These are phyloP conservation scores for Drosophila nr. perissopoda DNA, from an alignment of 2,888 invertebrate genomes.

Conservation along the genomic window DNA sequence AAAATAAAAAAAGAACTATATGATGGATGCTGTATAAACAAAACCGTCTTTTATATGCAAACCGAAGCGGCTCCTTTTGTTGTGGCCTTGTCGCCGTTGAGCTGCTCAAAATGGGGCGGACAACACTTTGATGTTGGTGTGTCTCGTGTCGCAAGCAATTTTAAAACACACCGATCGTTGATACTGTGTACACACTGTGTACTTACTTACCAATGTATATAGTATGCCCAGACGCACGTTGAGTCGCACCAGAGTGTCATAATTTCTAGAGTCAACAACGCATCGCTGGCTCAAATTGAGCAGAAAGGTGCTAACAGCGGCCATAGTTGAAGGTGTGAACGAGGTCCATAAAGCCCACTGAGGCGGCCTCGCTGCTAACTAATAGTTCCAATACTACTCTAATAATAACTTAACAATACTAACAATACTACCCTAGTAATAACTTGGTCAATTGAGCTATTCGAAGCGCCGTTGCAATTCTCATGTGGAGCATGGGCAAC, in stretches of 20 bases:
- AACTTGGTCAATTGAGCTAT: slow-evolving; percentile 1
- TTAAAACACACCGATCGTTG: slow-evolving; percentile 46
- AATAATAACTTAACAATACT: no score
- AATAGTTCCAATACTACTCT: slow-evolving; percentile 45
- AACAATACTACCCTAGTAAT: slow-evolving; percentile 18
- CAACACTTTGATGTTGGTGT: slow-evolving; percentile 60
- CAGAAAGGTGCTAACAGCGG: slow-evolving; percentile 65
- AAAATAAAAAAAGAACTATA: slow-evolving; percentile 8
- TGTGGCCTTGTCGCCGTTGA: slow-evolving; percentile 64
- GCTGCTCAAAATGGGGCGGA: slow-evolving; percentile 49
- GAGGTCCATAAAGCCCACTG: slow-evolving; percentile 39
- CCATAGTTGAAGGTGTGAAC: slow-evolving; percentile 70
- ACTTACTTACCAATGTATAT: slow-evolving; percentile 14
- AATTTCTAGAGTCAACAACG: slow-evolving; percentile 71
- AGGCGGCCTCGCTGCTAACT: slow-evolving; percentile 33
- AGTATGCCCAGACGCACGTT: not conserved
- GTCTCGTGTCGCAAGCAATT: slow-evolving; percentile 49
- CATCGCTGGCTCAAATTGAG: slow-evolving; percentile 62
- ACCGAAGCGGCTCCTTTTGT: slow-evolving; percentile 72
- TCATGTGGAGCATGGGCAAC: not conserved
- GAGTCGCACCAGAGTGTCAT: slow-evolving; percentile 64
- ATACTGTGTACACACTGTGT: slow-evolving; percentile 38
- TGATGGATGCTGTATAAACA: slow-evolving; percentile 80
- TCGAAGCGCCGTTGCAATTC: slow-evolving; percentile 30
- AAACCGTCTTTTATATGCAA: slow-evolving; percentile 70